These are phyloP conservation scores for Recurvirostra avosetta DNA, from an alignment of 2,113 vertebrate genomes.

Conservation along the genomic window DNA sequence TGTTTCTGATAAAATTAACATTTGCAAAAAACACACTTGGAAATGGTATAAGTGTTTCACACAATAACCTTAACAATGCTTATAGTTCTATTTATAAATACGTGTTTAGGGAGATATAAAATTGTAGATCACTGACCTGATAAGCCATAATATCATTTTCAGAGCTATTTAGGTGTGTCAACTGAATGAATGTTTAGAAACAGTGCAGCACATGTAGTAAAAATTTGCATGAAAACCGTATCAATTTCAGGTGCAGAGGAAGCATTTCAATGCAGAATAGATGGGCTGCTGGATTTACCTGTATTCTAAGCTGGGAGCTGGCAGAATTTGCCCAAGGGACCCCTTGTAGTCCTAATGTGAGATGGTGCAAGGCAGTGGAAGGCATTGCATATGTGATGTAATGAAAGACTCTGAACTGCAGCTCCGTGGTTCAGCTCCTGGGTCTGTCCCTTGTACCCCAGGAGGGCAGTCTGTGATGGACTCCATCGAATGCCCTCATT, in stretches of 20 bases:
- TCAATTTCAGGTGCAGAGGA: slow-evolving; percentile 2
- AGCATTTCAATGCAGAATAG: not conserved
- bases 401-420: accelerated
- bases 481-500: not conserved
- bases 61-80: not conserved
- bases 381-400: accelerated
- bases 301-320: not conserved
- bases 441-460: not conserved
- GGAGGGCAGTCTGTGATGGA: not conserved
- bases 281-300: not conserved
- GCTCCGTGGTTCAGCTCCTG: not conserved
- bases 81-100: slow-evolving; percentile 35
- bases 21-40: not conserved
- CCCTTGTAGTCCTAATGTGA: not conserved
- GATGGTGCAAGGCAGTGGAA: not conserved
- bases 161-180: not conserved
- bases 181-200: slow-evolving; percentile 26
- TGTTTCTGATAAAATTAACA: not conserved
- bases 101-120: slow-evolving; percentile 21
- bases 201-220: not conserved
- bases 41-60: not conserved
- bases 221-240: slow-evolving; percentile 23
- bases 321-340: not conserved
- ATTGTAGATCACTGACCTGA: slow-evolving; percentile 37
- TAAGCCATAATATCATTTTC: not conserved